Evolutionary conservation across 2,888 invertebrate species (phyloP).

Genomic region (Arctia plantaginis): DNA sequence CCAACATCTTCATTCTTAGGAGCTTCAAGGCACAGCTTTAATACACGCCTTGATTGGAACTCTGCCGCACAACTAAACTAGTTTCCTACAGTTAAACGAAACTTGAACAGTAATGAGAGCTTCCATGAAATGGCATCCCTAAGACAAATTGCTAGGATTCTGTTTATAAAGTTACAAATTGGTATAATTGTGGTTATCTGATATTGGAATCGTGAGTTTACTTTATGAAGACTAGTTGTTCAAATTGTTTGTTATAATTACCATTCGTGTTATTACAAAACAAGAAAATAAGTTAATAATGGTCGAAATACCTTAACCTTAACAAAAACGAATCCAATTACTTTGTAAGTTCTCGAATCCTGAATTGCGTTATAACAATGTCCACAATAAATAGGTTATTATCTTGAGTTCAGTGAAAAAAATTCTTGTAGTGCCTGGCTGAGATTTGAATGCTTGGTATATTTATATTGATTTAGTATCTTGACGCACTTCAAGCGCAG

Average conservation of each 20-base stretch:
- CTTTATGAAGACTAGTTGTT: background rate
- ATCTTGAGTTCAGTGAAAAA: no score
- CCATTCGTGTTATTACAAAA: background rate
- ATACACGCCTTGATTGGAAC: slow-evolving; percentile 4
- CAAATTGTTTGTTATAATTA: background rate
- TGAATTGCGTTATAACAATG: background rate
- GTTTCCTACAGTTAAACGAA: slow-evolving; percentile 15
- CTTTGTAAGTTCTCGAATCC: background rate
- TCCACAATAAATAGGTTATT: background rate
- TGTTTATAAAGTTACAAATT: background rate
- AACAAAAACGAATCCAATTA: background rate
- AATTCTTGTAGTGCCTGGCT: no score
- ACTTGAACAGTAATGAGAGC: slow-evolving; percentile 8
- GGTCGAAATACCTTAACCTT: no score
- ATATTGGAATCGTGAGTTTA: background rate
- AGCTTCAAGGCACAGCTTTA: background rate
- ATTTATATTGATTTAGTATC: no score
- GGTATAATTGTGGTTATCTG: background rate
- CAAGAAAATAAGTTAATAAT: background rate
- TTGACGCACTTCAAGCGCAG: no score
- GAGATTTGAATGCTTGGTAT: no score
- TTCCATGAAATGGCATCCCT: background rate
- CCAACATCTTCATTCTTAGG: background rate
- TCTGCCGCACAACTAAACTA: slow-evolving; percentile 8
- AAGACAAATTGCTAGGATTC: background rate